These are phyloP conservation scores for Acrobasis repandana DNA, from an alignment of 2,888 invertebrate genomes.

Conservation along the genomic window DNA sequence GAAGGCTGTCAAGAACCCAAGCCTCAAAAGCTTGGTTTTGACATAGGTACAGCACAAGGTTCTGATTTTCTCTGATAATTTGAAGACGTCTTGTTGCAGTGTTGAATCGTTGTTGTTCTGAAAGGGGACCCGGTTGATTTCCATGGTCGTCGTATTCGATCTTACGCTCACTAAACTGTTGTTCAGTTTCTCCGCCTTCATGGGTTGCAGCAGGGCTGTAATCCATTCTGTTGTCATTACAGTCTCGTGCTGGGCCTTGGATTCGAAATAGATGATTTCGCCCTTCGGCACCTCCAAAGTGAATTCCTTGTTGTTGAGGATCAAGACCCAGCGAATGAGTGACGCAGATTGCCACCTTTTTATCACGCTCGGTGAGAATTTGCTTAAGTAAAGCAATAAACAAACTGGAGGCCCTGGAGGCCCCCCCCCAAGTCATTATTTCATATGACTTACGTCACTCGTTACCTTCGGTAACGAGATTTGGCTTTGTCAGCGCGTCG, in stretches of 20 bases:
- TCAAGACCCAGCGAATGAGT: conserved; percentile 14
- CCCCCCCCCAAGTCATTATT: too few relatives aligned
- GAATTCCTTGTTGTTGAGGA: conserved; percentile 2
- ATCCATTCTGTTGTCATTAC: background rate
- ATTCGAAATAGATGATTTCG: conserved; percentile 11
- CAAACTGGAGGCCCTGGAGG: too few relatives aligned
- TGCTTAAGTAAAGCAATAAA: too few relatives aligned
- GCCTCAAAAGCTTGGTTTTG: conserved; percentile 9
- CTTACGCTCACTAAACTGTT: conserved; percentile 2
- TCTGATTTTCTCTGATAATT: conserved; percentile 2
- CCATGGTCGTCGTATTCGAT: background rate
- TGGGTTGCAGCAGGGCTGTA: background rate
- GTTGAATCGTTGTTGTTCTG: background rate
- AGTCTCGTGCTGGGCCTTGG: conserved; percentile 3
- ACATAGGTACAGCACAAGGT: conserved; percentile 5
- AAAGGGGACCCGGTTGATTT: conserved; percentile 3
- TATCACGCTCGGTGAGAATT: conserved; percentile 20
- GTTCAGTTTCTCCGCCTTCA: background rate
- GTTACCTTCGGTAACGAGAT: too few relatives aligned
- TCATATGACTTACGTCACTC: too few relatives aligned
- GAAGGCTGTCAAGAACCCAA: too few relatives aligned
- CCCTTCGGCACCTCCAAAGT: conserved; percentile 16
- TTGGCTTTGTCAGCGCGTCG: too few relatives aligned
- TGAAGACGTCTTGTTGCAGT: background rate
- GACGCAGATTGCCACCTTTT: conserved; percentile 18